Percentiles rank a stretch among this genome's conserved stretches.
These are phyloP conservation scores for Sympetrum striolatum DNA, from an alignment of 2,888 invertebrate species.

Conservation along the genomic window DNA sequence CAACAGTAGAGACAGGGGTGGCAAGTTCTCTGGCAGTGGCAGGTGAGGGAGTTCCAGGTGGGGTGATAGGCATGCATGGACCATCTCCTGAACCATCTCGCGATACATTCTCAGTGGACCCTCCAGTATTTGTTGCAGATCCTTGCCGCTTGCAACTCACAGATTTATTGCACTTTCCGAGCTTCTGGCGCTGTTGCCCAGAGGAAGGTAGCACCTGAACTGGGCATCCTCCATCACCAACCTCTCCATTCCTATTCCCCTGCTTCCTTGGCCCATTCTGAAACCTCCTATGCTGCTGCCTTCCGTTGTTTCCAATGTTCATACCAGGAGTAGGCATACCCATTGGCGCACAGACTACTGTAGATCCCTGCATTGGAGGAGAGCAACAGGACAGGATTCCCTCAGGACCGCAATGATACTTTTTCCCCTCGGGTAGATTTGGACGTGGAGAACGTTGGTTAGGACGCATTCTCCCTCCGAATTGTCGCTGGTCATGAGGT, in stretches of 20 bases:
- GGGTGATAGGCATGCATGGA: constrained; percentile 20
- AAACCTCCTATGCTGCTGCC: background rate
- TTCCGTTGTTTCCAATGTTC: background rate
- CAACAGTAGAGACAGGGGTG: constrained; percentile 11
- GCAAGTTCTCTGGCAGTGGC: background rate
- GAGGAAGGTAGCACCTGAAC: constrained; percentile 21
- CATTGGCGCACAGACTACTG: background rate
- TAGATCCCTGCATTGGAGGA: constrained; percentile 22
- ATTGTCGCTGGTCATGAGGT: constrained; percentile 3
- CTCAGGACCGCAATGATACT: constrained; percentile 23
- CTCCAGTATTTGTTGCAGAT: background rate
- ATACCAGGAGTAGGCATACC: constrained; percentile 6
- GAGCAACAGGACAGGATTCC: constrained; percentile 29
- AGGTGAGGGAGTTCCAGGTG: constrained; percentile 32
- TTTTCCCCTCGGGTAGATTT: constrained; percentile 9
- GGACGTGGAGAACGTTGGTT: constrained; percentile 3
- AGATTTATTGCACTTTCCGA: constrained; percentile 30
- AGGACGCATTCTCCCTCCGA: background rate
- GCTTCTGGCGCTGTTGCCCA: background rate
- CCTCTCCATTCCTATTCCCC: background rate
- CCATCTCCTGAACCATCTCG: constrained; percentile 22
- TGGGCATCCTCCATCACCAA: background rate
- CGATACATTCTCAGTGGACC: background rate
- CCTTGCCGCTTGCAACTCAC: constrained; percentile 6
- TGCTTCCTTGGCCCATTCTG: constrained; percentile 1